A percentile compares a stretch with the other conserved stretches of the same genome.
Evolutionary conservation across 2,888 invertebrate species (phyloP).

Genomic region (Dolichomitus sp.): DNA sequence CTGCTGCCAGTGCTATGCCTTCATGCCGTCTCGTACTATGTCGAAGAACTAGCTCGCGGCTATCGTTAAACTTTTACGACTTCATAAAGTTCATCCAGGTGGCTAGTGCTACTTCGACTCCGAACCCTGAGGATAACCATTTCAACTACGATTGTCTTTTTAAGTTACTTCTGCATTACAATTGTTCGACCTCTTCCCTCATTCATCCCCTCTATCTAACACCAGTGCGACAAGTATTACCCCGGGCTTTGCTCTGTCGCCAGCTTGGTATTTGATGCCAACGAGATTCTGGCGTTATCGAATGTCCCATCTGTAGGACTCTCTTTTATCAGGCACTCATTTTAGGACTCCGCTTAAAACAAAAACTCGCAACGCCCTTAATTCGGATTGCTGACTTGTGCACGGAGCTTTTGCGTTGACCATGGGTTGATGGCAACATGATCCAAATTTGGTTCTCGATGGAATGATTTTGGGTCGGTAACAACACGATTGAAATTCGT

Average conservation of each 20-base stretch:
- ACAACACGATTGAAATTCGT: too few species aligned
- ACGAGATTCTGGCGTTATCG: neutral
- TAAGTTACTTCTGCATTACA: conserved; percentile 62
- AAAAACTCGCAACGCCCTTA: too few species aligned
- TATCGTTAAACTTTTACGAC: conserved; percentile 70
- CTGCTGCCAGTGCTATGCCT: neutral
- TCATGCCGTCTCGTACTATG: conserved; percentile 35
- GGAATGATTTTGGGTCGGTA: too few species aligned
- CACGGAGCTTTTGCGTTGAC: too few species aligned
- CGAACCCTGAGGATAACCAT: conserved; percentile 57
- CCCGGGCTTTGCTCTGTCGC: conserved; percentile 18
- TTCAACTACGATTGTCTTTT: conserved; percentile 64
- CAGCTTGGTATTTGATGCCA: conserved; percentile 17
- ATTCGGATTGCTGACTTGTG: too few species aligned
- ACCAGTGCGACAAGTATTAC: neutral
- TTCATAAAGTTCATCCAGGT: conserved; percentile 67
- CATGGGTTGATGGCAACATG: too few species aligned
- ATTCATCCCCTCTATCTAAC: conserved; percentile 4
- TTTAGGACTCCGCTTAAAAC: too few species aligned
- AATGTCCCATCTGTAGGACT: neutral
- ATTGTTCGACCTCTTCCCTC: conserved; percentile 56
- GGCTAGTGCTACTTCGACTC: conserved; percentile 30
- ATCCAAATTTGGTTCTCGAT: too few species aligned
- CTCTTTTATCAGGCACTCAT: neutral
- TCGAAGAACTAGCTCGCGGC: conserved; percentile 58